Evolutionary conservation across 2,888 invertebrate species (phyloP), one percentile per base, ranked within the genome.

Genomic region (Tortricodes alternella): DNA sequence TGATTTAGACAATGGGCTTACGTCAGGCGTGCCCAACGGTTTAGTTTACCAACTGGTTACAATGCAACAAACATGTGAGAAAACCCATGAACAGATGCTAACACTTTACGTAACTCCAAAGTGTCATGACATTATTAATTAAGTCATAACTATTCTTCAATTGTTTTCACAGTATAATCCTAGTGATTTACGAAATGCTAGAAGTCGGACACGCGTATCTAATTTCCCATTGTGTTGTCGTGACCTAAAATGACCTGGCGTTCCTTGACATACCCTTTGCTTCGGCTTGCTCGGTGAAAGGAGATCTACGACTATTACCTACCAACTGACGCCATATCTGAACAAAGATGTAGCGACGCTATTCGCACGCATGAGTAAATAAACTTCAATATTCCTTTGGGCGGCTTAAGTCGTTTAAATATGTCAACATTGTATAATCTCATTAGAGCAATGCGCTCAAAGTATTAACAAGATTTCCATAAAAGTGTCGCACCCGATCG

Each of bases 251-350:
- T 71, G 66, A 74, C 73, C 73, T 73, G 70, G 70, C 73, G 63
- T 65, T 68, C 68, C 76, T 72, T 74, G 65, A 64, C 73, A 68
- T 81, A 76, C 81, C 84, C 82, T 83, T 83, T 83, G 74, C 70
- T 70, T 74, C 67, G 71, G 70, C 74, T 70, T 68, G 67, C 63
- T 64, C 66, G 70, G 88, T 88, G 88, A 89, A 88, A 88, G 88
- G 86, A 79, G 74, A 75, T 66, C 73, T 62, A 71, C 76, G 78
- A 80, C 80, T 80, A 73, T 74, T 80, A 80, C 73, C 67, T 29
- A 21, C 23, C 39, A 24, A 23, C 29, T 16, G 27, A 16, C 27
- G 13, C 15, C 67, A 68, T 60, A 57, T 70, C 72, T 69, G 70
- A 71, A 76, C 75, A 78, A 78, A 74, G 78, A 76, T 76, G 73